Percentiles rank a stretch among this genome's conserved stretches.
Conservation (phyloP, 1,140 invertebrate species). For the Sarcophaga peregrina region DNA sequence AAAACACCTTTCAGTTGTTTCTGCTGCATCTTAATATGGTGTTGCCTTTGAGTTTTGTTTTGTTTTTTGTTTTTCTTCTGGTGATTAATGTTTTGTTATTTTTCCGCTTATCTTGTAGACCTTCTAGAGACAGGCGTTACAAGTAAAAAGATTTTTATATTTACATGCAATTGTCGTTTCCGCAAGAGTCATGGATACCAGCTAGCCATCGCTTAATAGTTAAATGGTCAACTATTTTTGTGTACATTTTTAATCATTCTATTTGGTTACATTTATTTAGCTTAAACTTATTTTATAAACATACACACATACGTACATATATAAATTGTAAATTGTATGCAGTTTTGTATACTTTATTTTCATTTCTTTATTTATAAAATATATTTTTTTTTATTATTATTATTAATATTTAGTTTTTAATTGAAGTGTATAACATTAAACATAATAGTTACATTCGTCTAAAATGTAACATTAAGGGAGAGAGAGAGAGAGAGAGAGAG, state of each 20-base stretch:
- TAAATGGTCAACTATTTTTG: conserved; percentile 13
- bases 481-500: not conserved
- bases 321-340: too few species aligned
- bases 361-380: not conserved
- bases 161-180: not conserved
- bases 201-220: conserved; percentile 15
- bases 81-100: not conserved
- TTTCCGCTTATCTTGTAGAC: not conserved
- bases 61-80: conserved; percentile 2
- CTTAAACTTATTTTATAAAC: too few species aligned
- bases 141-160: not conserved
- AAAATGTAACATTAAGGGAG: conserved; percentile 7
- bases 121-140: not conserved
- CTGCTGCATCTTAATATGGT: not conserved
- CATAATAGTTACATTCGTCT: conserved; percentile 3
- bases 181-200: not conserved
- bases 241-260: conserved; percentile 34
- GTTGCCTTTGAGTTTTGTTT: not conserved
- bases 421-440: conserved; percentile 29
- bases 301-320: too few species aligned
- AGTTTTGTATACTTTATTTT: not conserved
- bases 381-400: not conserved
- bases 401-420: not conserved
- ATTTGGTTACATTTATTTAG: not conserved
- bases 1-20: conserved; percentile 10